Evolutionary conservation across 23 tunicate genomes (phyloP).

Genomic region (Trididemnum clinides): DNA sequence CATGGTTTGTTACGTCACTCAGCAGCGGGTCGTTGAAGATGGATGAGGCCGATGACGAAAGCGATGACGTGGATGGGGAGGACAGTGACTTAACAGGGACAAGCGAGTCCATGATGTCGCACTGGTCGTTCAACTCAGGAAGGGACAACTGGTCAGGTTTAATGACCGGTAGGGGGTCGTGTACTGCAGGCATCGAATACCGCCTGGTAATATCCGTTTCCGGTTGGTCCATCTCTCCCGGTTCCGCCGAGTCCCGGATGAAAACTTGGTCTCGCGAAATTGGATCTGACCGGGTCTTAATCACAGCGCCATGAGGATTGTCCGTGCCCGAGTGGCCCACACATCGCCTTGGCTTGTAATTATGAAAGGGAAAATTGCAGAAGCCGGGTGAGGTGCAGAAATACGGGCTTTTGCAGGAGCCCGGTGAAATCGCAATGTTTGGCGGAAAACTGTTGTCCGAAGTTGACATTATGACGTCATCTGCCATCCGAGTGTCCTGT

Average conservation of each 20-base stretch:
- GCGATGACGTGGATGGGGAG: conserved; percentile 50
- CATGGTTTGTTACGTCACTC: conserved; percentile 48
- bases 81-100: conserved; percentile 65
- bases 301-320: conserved; percentile 29
- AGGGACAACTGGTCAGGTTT: conserved; percentile 62
- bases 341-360: conserved; percentile 30
- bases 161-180: conserved; percentile 55
- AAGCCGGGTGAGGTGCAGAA: conserved; percentile 94
- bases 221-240: conserved; percentile 12
- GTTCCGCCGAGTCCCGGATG: conserved; percentile 59
- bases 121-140: conserved; percentile 36
- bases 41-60: conserved; percentile 59
- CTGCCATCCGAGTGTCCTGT: conserved; percentile 38
- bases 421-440: conserved; percentile 93
- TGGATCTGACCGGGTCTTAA: conserved; percentile 40
- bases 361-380: conserved; percentile 96
- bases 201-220: conserved; percentile 13
- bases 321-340: neutral
- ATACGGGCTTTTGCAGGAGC: conserved; percentile 94
- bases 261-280: conserved; percentile 76
- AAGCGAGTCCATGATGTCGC: conserved; percentile 47
- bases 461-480: conserved; percentile 66
- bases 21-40: conserved; percentile 52
- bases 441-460: conserved; percentile 83
- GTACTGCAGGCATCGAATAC: conserved; percentile 38